Base-by-base conservation (phyloP, 1,140 invertebrate species). In the Anoplolepis gracilipes region DNA sequence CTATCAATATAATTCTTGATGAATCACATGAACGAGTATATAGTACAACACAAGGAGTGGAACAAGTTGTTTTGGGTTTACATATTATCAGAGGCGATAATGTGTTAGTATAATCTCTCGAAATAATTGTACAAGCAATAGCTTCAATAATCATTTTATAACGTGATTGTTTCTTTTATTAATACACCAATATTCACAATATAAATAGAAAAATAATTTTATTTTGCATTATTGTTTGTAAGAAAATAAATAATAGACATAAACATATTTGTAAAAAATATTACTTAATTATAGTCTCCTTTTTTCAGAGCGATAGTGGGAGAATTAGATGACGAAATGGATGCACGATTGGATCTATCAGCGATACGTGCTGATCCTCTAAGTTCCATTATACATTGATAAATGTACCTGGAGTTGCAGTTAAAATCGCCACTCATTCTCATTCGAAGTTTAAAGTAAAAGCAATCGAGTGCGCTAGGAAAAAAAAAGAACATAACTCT, bases 1-100 rank as follows among this genome's bases (percentile, higher is more conserved):
- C 98, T 25, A 99, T 99, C 81, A 99, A 99, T 93, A 96, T 99
- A 85, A 99, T 99, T 92, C 95, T 99, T 46, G 99, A 99, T 94
- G 99, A 99, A 95, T 99, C 98, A 78, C 98, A 99, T 94, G 99
- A 99, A 95, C 96, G 99, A 92, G 99, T 99, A 19, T 99, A 98
- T 93, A 99, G 98, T 78, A 97, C 97, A 19, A 97, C 97, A 13
- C 96, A 97, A 91, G 99, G 99, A 62, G 98, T 99, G 57, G 98
- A 99, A 92, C 98, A 99, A 96, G 99, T 99, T 75, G 97, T 98
- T 84, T 96, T 99, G 30, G 99, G 99, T 36, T 95, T 99, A 25
- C 99, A 99, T 93, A 99, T 99, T 59, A 99, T 99, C 82, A 96
- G 99, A 92, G 99, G 99, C 76, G 99, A 99, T 94, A 99, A 99